Percentiles rank a stretch among this genome's conserved stretches.
Conservation (phyloP, 2,113 vertebrate genomes). For the Microtus ochrogaster region DNA sequence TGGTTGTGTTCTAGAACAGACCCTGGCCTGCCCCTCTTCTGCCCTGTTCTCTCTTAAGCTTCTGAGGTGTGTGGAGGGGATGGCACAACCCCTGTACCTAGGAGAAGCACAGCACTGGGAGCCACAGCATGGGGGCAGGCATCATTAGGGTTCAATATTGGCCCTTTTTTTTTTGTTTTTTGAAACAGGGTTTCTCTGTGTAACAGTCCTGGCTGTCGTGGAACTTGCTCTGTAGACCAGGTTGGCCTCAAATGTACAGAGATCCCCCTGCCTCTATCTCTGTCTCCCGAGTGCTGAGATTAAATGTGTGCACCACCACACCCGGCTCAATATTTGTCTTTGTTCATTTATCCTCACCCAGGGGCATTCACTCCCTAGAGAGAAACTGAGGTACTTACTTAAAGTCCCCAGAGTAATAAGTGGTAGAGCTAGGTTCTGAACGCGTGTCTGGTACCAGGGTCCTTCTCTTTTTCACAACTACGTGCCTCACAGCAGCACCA, state of each 20-base stretch:
- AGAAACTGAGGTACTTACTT: neutral
- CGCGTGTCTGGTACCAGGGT: neutral
- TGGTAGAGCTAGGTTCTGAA: constrained; percentile 12
- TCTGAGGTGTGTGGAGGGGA: neutral
- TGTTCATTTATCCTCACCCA: too few species aligned
- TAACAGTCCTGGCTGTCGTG: neutral
- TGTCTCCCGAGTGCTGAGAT: neutral
- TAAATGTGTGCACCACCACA: neutral
- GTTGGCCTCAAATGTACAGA: neutral
- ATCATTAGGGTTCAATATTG: too few species aligned
- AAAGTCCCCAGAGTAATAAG: neutral
- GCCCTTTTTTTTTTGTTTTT: neutral
- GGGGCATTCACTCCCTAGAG: rapidly evolving
- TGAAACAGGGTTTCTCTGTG: neutral
- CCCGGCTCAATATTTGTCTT: neutral
- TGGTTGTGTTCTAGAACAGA: neutral
- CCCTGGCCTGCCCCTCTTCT: neutral
- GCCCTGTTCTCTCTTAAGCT: neutral
- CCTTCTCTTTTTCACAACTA: neutral
- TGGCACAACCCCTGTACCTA: rapidly evolving
- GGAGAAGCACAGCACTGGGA: neutral
- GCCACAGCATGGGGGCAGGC: rapidly evolving
- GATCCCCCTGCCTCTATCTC: neutral
- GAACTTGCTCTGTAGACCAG: neutral
- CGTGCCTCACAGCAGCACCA: neutral